Evolutionary conservation across 2,113 vertebrate species (phyloP), one percentile per base, ranked within the genome.

Genomic region (Urocolius indicus): DNA sequence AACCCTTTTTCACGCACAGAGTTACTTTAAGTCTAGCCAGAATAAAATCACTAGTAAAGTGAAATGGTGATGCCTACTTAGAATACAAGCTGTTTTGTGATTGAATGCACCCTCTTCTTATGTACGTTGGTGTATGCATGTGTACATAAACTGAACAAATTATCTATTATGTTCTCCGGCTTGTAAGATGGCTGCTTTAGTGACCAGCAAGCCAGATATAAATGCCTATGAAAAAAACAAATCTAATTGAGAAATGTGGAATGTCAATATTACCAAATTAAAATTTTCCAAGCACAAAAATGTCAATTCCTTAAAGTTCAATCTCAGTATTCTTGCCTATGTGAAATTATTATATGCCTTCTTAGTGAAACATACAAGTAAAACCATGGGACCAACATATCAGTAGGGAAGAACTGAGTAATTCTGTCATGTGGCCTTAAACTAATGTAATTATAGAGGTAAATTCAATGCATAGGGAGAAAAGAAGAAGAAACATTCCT

Each of bases 381-480:
- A 74, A 94, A 49, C n/a, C 34, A 21, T 72, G 57, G 22, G 34
- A 55, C 19, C 30, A 63, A 49, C 11, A 5, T 48, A 43, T 82
- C 45, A 38, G 6, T 85, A 58, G 59, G 63, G 34, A 51, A 84
- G n/a, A 94, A 73, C 49, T 57, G 32, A 90, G 48, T 80, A 48
- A 65, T 88, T 88, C 57, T 86, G 68, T 52, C 52, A n/a, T 26
- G 41, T 88, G 75, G 34, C 57, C 68, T 91, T 82, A 74, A 90
- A 86, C 43, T 63, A 81, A 80, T 0, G 0, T 71, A 83, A 23
- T 52, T 94, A 68, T 6, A 48, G 45, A 61, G 52, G 30, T 77
- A 61, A 86, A 78, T 71, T 81, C 16, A 46, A n/a, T 0, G 3
- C 65, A n/a, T 16, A 46, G 30, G 38, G 54, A 92, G 52, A 72